phyloP scores from a whole-genome alignment of 2,113 vertebrate species.

The Panthera leo region DNA sequence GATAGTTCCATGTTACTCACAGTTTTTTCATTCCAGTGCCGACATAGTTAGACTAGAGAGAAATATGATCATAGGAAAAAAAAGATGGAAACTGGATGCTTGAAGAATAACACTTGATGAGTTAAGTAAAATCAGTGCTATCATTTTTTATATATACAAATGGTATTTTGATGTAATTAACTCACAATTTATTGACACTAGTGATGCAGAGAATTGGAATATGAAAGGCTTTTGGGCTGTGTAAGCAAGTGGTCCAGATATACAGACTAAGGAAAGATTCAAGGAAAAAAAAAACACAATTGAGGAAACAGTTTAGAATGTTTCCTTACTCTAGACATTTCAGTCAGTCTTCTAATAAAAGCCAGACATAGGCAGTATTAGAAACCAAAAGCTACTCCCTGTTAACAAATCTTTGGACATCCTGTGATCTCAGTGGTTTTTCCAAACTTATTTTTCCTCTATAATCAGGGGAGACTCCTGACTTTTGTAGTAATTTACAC shows the following conservation, averaged over 20 bases:
- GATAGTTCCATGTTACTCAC: neutral
- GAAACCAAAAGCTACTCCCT: neutral
- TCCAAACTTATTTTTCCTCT: neutral
- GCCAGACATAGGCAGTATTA: neutral
- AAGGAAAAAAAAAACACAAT: neutral
- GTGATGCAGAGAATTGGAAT: neutral
- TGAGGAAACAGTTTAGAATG: neutral
- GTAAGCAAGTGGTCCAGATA: neutral
- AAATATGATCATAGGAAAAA: neutral
- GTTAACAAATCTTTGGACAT: neutral
- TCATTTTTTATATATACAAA: neutral
- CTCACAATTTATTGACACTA: neutral
- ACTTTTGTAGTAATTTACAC: neutral
- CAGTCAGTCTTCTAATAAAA: neutral
- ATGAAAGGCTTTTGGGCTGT: neutral
- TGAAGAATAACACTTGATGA: neutral
- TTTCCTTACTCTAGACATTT: neutral
- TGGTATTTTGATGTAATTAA: neutral
- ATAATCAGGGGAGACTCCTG: neutral
- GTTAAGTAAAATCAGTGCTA: neutral
- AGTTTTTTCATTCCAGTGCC: neutral
- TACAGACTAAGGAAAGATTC: neutral
- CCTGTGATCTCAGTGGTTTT: neutral
- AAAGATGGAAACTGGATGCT: neutral
- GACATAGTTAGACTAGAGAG: neutral